Conservation (phyloP, 2,888 invertebrate genomes). For the Bhutanitis thaidina region DNA sequence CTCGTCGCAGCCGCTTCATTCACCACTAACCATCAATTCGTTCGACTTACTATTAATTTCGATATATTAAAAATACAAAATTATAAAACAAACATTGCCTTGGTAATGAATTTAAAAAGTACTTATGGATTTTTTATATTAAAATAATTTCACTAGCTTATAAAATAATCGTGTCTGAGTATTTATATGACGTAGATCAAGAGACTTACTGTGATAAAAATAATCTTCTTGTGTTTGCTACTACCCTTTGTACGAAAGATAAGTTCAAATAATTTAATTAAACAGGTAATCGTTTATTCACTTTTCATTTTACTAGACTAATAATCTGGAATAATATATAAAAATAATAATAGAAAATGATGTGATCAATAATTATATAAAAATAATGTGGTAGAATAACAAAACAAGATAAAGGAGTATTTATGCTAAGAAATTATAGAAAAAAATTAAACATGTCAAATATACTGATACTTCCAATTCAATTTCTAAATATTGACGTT, state of each 20-base stretch:
- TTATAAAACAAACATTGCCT: no score
- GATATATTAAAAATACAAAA: no score
- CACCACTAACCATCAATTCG: slow-evolving; percentile 12
- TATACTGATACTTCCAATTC: no score
- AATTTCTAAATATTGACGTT: no score
- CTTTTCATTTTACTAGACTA: slow-evolving; percentile 1
- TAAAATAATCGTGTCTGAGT: background rate
- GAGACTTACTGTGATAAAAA: background rate
- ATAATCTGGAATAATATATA: background rate
- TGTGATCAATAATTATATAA: no score
- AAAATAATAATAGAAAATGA: no score
- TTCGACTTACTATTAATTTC: background rate
- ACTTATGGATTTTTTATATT: background rate
- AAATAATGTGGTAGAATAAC: no score
- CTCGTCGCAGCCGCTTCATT: slow-evolving; percentile 29
- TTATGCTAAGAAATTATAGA: no score
- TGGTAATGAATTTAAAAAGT: no score
- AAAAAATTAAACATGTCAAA: no score
- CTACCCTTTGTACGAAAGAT: background rate
- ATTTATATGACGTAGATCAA: slow-evolving; percentile 11
- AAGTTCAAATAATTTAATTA: slow-evolving; percentile 6
- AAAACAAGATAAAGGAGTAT: no score
- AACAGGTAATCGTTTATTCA: background rate
- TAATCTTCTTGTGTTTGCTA: background rate
- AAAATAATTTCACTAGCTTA: background rate